These are phyloP conservation scores for Bovichtus variegatus DNA, from an alignment of 2,797 vertebrate genomes.

Conservation along the genomic window DNA sequence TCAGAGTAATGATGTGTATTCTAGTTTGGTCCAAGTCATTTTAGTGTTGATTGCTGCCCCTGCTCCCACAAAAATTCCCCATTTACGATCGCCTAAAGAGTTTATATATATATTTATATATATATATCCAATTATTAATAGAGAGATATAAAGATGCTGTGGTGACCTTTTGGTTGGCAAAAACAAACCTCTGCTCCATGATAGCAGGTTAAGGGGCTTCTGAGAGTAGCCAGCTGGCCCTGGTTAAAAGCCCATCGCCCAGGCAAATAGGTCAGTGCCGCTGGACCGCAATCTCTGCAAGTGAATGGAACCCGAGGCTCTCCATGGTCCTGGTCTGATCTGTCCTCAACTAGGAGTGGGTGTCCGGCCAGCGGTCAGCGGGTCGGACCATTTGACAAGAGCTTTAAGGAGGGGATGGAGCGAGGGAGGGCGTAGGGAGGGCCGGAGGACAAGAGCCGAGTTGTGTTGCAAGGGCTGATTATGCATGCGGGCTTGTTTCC, in stretches of 20 bases:
- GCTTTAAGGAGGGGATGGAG: constrained; percentile 58
- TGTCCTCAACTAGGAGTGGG: constrained; percentile 61
- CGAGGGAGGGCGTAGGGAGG: constrained; percentile 56
- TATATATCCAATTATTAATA: constrained; percentile 36
- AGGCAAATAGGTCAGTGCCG: constrained; percentile 63
- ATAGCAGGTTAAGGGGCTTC: constrained; percentile 51
- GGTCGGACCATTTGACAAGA: constrained; percentile 64
- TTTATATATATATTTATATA: too few relatives aligned
- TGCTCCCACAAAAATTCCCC: neutral
- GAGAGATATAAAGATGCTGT: constrained; percentile 18
- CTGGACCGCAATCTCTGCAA: constrained; percentile 45
- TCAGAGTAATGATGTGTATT: constrained; percentile 28
- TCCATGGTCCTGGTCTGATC: constrained; percentile 61
- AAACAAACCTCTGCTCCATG: constrained; percentile 46
- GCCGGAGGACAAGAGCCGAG: constrained; percentile 75
- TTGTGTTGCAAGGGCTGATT: constrained; percentile 79
- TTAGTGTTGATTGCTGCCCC: constrained; percentile 13
- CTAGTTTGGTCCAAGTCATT: constrained; percentile 15
- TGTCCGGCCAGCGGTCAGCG: constrained; percentile 66
- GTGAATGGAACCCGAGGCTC: constrained; percentile 56
- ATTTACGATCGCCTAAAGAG: constrained; percentile 8
- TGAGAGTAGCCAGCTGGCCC: constrained; percentile 64
- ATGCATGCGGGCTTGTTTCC: constrained; percentile 73
- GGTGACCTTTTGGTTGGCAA: constrained; percentile 54
- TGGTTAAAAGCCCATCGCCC: constrained; percentile 54